These are phyloP conservation scores for Epinotia demarniana DNA, from an alignment of 2,888 invertebrate species.

Conservation along the genomic window DNA sequence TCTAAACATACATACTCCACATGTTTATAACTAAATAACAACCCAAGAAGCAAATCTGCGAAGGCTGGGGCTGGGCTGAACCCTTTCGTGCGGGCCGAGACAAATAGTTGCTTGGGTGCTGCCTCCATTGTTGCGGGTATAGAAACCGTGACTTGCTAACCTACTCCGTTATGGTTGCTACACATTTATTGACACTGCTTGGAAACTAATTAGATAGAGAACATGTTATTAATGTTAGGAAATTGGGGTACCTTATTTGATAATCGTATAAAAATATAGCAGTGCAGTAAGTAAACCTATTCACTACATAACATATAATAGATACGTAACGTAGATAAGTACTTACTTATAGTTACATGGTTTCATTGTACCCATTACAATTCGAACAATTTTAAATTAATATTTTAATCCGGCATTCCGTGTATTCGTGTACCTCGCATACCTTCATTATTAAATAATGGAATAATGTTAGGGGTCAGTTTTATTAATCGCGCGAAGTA, in stretches of 20 bases:
- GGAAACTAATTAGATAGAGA: neutral
- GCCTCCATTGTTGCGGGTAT: constrained; percentile 21
- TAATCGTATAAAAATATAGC: too few species aligned
- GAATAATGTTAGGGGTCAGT: constrained; percentile 25
- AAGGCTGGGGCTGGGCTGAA: neutral
- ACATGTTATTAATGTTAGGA: neutral
- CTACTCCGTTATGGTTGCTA: neutral
- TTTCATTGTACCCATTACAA: neutral
- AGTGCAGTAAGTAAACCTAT: too few species aligned
- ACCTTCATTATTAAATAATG: constrained; percentile 38
- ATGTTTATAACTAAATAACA: constrained; percentile 12
- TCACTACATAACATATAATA: neutral
- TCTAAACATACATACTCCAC: neutral
- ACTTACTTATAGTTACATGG: neutral
- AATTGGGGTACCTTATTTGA: too few species aligned
- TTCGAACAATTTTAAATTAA: constrained; percentile 4
- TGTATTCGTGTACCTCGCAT: constrained; percentile 12
- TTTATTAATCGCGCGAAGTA: constrained; percentile 29
- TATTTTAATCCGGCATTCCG: constrained; percentile 24
- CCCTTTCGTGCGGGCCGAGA: constrained; percentile 9
- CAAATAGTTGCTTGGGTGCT: constrained; percentile 24
- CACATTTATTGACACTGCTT: neutral
- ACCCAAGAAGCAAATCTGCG: constrained; percentile 13
- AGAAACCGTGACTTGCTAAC: constrained; percentile 7
- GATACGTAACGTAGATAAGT: neutral